Percentiles rank a stretch among this genome's conserved stretches.
These are phyloP conservation scores for Saccostrea glomerata DNA, from an alignment of 1,140 invertebrate species.

Conservation along the genomic window DNA sequence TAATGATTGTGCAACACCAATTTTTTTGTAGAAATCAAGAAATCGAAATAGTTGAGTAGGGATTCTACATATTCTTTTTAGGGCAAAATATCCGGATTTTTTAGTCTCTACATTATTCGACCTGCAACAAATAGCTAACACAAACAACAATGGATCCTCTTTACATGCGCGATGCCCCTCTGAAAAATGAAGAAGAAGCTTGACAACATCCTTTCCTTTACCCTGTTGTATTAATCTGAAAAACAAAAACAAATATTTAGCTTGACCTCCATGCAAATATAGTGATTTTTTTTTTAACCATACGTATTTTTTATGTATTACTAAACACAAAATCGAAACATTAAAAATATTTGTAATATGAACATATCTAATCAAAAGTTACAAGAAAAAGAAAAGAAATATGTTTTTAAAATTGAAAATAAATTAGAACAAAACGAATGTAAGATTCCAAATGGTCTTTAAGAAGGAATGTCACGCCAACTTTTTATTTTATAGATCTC, in stretches of 20 bases:
- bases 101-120: constrained; percentile 66
- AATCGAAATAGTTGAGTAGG: constrained; percentile 79
- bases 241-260: neutral
- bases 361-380: too few relatives aligned
- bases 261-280: too few relatives aligned
- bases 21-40: constrained; percentile 67
- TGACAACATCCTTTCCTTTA: neutral
- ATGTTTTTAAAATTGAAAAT: too few relatives aligned
- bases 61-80: constrained; percentile 74
- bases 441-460: too few relatives aligned
- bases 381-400: too few relatives aligned
- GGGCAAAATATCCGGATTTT: constrained; percentile 61
- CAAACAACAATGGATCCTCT: constrained; percentile 73
- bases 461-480: too few relatives aligned
- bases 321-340: too few relatives aligned
- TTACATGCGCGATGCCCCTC: constrained; percentile 69
- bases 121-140: constrained; percentile 76
- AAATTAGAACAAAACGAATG: too few relatives aligned
- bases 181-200: neutral
- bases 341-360: too few relatives aligned
- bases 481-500: too few relatives aligned
- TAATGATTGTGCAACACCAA: neutral
- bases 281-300: too few relatives aligned
- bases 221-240: neutral
- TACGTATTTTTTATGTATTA: too few relatives aligned